phyloP scores from a whole-genome alignment of 1,140 invertebrate species.

The Achatina immaculata region DNA sequence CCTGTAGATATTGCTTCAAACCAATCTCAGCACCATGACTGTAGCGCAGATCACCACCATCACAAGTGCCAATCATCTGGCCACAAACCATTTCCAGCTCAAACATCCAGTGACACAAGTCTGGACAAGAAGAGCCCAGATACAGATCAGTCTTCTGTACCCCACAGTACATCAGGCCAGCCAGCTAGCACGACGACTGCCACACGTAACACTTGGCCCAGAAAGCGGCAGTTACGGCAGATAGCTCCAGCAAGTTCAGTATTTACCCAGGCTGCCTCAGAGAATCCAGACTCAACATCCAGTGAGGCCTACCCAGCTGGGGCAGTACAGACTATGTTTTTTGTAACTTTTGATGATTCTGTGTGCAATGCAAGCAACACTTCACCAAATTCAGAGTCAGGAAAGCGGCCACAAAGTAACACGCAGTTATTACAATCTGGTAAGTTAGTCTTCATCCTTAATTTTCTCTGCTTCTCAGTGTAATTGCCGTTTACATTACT shows the following conservation, averaged over 20 bases:
- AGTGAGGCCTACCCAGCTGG: slow-evolving; percentile 33
- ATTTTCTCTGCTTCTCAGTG: too few relatives aligned
- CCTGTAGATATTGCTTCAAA: background rate
- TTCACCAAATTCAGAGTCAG: background rate
- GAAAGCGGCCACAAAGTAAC: slow-evolving; percentile 31
- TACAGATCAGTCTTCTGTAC: background rate
- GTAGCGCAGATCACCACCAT: background rate
- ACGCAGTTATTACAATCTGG: slow-evolving; percentile 18
- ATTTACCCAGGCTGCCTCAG: slow-evolving; percentile 4
- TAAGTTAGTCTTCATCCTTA: slow-evolving; percentile 28
- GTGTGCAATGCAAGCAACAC: slow-evolving; percentile 20
- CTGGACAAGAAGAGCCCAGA: background rate
- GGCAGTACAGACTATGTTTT: slow-evolving; percentile 18
- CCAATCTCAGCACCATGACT: background rate
- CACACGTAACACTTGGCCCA: slow-evolving; percentile 55
- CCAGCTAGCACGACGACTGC: background rate
- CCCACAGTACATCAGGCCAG: background rate
- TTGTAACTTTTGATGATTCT: slow-evolving; percentile 45
- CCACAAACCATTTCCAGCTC: background rate
- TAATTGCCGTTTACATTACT: too few relatives aligned
- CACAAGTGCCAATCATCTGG: background rate
- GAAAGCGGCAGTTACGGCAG: slow-evolving; percentile 40
- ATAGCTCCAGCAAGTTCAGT: slow-evolving; percentile 31
- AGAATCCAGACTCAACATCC: background rate
- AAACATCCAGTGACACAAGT: background rate